Evolutionary conservation across 2,797 vertebrate species (phyloP).

Genomic region (Cetoscarus ocellatus): DNA sequence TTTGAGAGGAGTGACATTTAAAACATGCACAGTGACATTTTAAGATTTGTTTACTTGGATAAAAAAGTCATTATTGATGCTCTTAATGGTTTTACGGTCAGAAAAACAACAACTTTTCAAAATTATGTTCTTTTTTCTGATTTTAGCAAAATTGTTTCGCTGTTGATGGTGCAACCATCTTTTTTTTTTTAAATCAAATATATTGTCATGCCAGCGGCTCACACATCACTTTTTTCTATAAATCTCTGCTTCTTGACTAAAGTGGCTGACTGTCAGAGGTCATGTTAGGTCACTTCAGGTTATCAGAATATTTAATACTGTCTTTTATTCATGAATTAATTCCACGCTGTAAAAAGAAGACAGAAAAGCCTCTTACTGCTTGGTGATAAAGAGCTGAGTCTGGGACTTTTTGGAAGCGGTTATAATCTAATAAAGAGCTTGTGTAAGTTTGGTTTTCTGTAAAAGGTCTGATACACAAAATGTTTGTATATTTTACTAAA

Average conservation of each 20-base stretch:
- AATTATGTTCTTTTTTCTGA: background rate
- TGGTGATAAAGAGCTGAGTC: background rate
- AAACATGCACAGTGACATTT: background rate
- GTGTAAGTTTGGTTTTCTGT: no score
- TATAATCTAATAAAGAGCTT: background rate
- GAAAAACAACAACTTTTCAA: background rate
- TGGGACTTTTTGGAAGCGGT: background rate
- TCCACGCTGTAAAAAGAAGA: background rate
- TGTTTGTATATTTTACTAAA: no score
- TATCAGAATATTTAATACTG: conserved; percentile 9
- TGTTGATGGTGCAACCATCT: background rate
- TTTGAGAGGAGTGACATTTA: background rate
- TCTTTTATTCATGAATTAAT: conserved; percentile 10
- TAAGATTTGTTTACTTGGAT: background rate
- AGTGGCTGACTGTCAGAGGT: background rate
- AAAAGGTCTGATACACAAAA: no score
- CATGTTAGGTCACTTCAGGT: conserved; percentile 1
- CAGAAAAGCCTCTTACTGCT: background rate
- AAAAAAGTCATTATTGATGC: background rate
- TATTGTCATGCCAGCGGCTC: background rate
- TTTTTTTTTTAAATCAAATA: background rate
- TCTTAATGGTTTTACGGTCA: background rate
- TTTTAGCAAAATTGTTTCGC: background rate
- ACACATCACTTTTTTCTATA: conserved; percentile 16
- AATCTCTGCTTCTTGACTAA: background rate